phyloP scores from a whole-genome alignment of 2,797 vertebrate species.

The Tamandua tetradactyla region DNA sequence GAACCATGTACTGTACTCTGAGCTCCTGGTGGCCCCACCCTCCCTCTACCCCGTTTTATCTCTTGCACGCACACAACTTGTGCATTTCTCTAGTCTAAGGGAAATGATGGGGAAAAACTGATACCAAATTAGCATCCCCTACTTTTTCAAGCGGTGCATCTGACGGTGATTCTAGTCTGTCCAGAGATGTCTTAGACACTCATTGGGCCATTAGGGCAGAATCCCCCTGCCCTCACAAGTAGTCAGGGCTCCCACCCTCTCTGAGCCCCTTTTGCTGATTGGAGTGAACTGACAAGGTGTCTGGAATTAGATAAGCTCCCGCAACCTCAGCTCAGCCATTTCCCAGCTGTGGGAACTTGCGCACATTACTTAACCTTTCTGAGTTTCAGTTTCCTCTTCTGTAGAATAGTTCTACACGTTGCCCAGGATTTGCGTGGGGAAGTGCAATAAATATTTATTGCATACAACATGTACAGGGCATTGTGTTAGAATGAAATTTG shows the following conservation, averaged over 20 bases:
- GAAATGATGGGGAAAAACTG: background rate
- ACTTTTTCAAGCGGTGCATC: background rate
- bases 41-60: background rate
- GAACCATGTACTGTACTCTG: background rate
- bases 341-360: background rate
- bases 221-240: background rate
- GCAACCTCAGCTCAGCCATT: background rate
- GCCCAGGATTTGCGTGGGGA: background rate
- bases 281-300: background rate
- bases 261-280: background rate
- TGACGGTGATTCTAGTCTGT: background rate
- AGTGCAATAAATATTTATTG: background rate
- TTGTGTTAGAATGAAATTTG: conserved; percentile 17
- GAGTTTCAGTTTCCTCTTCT: background rate
- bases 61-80: background rate
- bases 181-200: background rate
- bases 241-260: background rate
- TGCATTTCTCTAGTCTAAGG: background rate
- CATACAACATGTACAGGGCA: background rate
- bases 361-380: background rate
- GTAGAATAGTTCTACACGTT: background rate
- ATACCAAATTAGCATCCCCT: background rate
- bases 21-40: background rate
- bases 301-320: background rate
- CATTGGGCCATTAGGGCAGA: background rate